Base-by-base conservation (phyloP, 92 coral and sea anemone species). In the Virgularia gustaviana region DNA sequence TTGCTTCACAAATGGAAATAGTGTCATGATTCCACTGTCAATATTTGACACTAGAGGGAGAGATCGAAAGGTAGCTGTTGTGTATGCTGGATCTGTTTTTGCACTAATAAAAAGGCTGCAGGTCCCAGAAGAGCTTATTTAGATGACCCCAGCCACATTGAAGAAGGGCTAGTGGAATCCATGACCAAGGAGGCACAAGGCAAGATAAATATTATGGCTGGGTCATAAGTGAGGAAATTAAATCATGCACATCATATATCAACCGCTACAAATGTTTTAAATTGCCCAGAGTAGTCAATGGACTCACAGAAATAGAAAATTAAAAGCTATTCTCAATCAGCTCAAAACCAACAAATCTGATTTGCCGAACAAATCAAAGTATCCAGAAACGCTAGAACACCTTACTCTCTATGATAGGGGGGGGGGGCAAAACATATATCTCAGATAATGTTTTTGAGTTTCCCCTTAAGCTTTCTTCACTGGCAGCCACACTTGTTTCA, bases 391-490 rank as follows among this genome's bases (percentile, higher is more conserved):
- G 15, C 20, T 61, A 28, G 57, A 74, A 31, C 72, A 74, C 55
- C 58, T 60, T 16, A 27, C 20, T 24, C 9, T 19, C 23, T 55
- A 74, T 39, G 57, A 74, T 53, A 74, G n/a, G n/a, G n/a, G n/a
- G 37, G 47, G 79, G 79, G 23, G 59, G 42, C 45, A 76, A 64
- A 57, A 63, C 73, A 3, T 63, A 76, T 54, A 49, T 76, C 1
- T 54, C 16, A 6, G 75, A 76, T 63, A 32, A 11, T 7, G 36
- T 43, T 31, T 76, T 42, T 36, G 41, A 63, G 10, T 76, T 76
- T 35, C 45, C 64, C 49, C 27, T 76, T 36, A 44, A 63, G 18
- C 18, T 64, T 51, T 54, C 75, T 5, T 76, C 81, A 16, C 24
- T 47, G n/a, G n/a, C 41, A 20, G 18, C 74, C 25, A 13, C 36